These are phyloP conservation scores for Pheosia gnoma DNA, from an alignment of 2,888 invertebrate genomes.

Conservation along the genomic window DNA sequence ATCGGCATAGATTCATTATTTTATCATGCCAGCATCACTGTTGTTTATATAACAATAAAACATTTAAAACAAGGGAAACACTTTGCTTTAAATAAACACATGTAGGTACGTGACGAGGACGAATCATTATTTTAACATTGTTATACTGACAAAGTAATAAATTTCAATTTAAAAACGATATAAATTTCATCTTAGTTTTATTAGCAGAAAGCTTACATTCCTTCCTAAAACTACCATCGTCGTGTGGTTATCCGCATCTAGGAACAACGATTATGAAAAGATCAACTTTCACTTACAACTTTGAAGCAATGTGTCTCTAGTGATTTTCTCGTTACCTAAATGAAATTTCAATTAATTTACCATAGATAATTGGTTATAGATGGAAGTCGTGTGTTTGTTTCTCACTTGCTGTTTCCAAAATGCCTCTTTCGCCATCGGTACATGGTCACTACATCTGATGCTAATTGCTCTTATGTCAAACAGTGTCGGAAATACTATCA, in stretches of 20 bases:
- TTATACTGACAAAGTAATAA: neutral
- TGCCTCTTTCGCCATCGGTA: neutral
- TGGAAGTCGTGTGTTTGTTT: neutral
- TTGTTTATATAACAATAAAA: too few species aligned
- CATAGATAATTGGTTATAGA: neutral
- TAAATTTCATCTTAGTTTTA: neutral
- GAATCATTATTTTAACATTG: neutral
- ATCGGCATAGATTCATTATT: too few species aligned
- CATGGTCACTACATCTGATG: neutral
- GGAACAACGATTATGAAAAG: neutral
- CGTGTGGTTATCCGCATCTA: constrained; percentile 1
- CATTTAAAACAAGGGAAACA: too few species aligned
- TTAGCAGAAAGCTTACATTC: neutral
- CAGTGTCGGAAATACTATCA: constrained; percentile 12
- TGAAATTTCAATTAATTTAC: neutral
- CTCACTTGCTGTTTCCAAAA: neutral
- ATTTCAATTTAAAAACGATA: neutral
- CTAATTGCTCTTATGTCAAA: constrained; percentile 10
- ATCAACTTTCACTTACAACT: constrained; percentile 6
- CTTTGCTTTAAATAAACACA: neutral
- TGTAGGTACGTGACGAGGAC: neutral
- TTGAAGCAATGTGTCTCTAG: neutral
- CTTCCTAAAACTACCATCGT: constrained; percentile 18
- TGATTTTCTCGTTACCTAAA: constrained; percentile 1
- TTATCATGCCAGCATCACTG: too few species aligned